A percentile compares a stretch with the other conserved stretches of the same genome.
These are phyloP conservation scores for Hipposideros larvatus DNA, from an alignment of 2,797 vertebrate genomes.

Conservation along the genomic window DNA sequence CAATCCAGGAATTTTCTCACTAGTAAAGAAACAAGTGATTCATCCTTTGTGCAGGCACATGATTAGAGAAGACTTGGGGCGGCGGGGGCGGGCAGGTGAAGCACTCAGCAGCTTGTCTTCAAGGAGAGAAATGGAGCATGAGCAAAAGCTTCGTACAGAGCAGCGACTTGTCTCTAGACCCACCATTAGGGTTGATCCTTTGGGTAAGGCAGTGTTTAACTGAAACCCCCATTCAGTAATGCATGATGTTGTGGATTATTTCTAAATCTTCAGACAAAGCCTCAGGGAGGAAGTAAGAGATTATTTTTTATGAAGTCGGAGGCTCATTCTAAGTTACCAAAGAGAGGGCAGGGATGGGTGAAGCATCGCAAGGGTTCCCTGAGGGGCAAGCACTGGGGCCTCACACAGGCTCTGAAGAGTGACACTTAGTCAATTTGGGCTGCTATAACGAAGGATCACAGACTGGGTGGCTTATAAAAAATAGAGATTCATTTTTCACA, in stretches of 20 bases:
- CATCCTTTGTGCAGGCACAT: not conserved
- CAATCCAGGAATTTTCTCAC: slow-evolving; percentile 7
- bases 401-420: slow-evolving; percentile 5
- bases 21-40: not conserved
- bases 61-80: not conserved
- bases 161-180: not conserved
- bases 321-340: slow-evolving; percentile 5
- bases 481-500: not conserved
- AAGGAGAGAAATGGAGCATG: not conserved
- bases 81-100: not conserved
- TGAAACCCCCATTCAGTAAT: slow-evolving; percentile 31
- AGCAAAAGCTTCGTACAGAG: slow-evolving; percentile 9
- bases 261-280: slow-evolving; percentile 49
- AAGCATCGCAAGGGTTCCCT: not conserved
- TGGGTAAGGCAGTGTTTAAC: slow-evolving; percentile 26
- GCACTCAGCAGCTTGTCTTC: not conserved
- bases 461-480: not conserved
- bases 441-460: not conserved
- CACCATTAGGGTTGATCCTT: not conserved
- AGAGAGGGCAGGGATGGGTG: not conserved
- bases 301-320: slow-evolving; percentile 8
- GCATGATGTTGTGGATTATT: not conserved
- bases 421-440: not conserved
- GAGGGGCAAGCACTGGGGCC: not conserved
- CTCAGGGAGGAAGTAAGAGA: not conserved